Evolutionary conservation across 1,140 invertebrate species (phyloP).

Genomic region (Aphelenchoides fujianensis): DNA sequence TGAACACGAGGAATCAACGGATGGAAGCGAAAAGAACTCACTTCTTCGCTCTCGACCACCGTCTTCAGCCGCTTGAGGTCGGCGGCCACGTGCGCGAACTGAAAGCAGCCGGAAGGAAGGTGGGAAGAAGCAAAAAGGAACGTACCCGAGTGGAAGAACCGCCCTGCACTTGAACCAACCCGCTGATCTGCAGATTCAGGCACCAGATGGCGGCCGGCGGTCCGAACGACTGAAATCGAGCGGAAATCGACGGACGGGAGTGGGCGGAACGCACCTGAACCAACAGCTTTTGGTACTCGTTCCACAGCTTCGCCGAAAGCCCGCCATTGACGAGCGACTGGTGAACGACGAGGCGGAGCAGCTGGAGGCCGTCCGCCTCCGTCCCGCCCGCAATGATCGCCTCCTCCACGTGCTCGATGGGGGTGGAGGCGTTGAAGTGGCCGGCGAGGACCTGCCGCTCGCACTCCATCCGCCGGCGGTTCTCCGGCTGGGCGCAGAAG

Average conservation of each 20-base stretch:
- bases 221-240: slow-evolving; percentile 20
- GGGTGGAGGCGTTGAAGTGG: not conserved
- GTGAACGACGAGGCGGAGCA: slow-evolving; percentile 81
- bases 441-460: not conserved
- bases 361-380: slow-evolving; percentile 58
- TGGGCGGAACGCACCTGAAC: slow-evolving; percentile 62
- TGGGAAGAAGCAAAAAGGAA: not conserved
- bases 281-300: slow-evolving; percentile 87
- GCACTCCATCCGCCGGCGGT: not conserved
- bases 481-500: not conserved
- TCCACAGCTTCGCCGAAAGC: slow-evolving; percentile 81
- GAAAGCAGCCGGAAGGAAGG: not conserved
- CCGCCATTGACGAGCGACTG: slow-evolving; percentile 81
- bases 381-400: not conserved
- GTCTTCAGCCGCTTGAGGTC: slow-evolving; percentile 2
- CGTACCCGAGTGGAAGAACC: not conserved
- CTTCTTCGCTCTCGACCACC: not conserved
- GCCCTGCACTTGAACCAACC: not conserved
- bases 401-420: not conserved
- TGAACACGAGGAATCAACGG: not conserved
- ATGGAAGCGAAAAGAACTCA: not conserved
- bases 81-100: slow-evolving; percentile 7
- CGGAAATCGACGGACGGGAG: not conserved
- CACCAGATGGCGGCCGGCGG: slow-evolving; percentile 7
- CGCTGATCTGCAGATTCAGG: slow-evolving; percentile 12